Conservation (phyloP, 2,113 vertebrate species). For the Chelonoidis abingdonii region DNA sequence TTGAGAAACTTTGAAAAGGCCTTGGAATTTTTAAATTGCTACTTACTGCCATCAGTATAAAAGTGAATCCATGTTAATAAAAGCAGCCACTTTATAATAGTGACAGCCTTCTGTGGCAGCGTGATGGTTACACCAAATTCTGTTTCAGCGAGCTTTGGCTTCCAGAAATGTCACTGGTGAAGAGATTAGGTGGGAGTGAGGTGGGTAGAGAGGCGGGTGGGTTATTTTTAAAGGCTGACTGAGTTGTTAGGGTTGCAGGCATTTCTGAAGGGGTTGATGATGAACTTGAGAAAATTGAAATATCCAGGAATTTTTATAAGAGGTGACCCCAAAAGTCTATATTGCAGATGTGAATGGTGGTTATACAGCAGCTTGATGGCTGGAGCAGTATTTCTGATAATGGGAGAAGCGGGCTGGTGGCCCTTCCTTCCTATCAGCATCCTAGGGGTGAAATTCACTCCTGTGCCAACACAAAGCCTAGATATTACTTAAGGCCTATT, state of each 20-base stretch:
- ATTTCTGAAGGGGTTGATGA: constrained; percentile 60
- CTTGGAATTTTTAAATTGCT: constrained; percentile 1
- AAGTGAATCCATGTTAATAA: constrained; percentile 41
- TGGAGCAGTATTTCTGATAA: neutral
- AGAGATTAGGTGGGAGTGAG: constrained; percentile 20
- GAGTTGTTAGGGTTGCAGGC: constrained; percentile 51
- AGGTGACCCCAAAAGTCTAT: constrained; percentile 34
- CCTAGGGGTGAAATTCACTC: constrained; percentile 4
- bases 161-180: constrained; percentile 19
- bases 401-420: neutral
- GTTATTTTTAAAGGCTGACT: constrained; percentile 24
- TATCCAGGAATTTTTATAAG: constrained; percentile 45
- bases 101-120: constrained; percentile 1
- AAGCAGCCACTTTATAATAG: constrained; percentile 12
- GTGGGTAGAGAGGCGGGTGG: constrained; percentile 32
- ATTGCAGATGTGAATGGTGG: neutral
- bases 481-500: neutral
- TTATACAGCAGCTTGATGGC: neutral
- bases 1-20: constrained; percentile 16
- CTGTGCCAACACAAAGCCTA: neutral
- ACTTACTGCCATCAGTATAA: neutral
- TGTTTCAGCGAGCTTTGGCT: constrained; percentile 23
- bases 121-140: neutral
- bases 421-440: neutral
- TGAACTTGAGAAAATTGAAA: constrained; percentile 54